Conservation (phyloP, 1,140 invertebrate genomes). For the Aphelenchoides fujianensis region DNA sequence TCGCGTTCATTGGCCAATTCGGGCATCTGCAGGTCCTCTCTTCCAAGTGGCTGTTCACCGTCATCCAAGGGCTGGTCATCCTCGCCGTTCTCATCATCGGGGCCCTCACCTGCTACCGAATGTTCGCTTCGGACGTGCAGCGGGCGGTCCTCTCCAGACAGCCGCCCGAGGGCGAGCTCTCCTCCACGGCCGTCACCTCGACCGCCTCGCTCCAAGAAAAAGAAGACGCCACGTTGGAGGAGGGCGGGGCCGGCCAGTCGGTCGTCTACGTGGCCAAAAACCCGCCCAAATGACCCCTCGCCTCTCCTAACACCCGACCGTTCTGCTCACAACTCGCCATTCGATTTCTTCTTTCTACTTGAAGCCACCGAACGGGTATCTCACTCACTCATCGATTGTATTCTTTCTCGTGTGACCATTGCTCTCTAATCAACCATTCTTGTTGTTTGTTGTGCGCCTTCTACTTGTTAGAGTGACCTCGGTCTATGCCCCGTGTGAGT, state of each 20-base stretch:
- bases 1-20: background rate
- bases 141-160: background rate
- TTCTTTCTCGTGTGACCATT: background rate
- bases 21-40: slow-evolving; percentile 10
- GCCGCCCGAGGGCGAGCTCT: background rate
- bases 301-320: no score
- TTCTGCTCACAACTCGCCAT: background rate
- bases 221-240: background rate
- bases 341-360: background rate
- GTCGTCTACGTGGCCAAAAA: background rate
- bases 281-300: background rate
- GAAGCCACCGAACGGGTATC: background rate
- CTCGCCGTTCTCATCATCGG: background rate
- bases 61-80: background rate
- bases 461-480: no score
- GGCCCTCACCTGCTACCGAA: slow-evolving; percentile 3
- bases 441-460: no score
- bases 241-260: background rate
- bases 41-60: background rate
- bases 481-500: no score
- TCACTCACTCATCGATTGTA: background rate
- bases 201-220: slow-evolving; percentile 1
- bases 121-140: slow-evolving; percentile 11
- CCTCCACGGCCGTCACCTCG: background rate
- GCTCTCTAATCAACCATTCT: background rate